Base-by-base conservation (phyloP, 2,888 invertebrate genomes). In the Morpho helenor region DNA sequence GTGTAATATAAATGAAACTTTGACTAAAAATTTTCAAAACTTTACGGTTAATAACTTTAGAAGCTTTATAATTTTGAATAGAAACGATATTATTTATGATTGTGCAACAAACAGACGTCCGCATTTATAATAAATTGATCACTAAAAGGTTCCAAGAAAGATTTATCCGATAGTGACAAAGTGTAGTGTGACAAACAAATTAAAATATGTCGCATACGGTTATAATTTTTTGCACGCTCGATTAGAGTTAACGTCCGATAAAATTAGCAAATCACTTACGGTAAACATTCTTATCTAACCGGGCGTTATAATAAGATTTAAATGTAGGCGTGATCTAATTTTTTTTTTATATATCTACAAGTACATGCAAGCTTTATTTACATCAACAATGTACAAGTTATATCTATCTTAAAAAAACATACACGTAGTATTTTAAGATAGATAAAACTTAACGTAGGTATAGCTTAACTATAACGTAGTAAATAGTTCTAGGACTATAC, bases 61-160 rank as follows among this genome's bases (percentile, higher is more conserved):
- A 31, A 31, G 31, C 31, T 16, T 16, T 16, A 31, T 3, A 5
- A 31, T 31, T 31, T 31, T 31, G 31, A 0, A 31, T 3, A 16
- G 16, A 3, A 31, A 31, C 31, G 31, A 31, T 5, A 31, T 31
- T 41, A 22, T 40, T 43, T 23, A 10, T 16, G 16, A 16, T 16
- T 16, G 16, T 16, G 16, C 16, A 16, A 31, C 31, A 31, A 5
- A 31, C 31, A 31, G 31, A 31, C 31, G 1, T 31, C 2, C 4
- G 31, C 4, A 31, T 31, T 31, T 3, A 31, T 31, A 31, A 31
- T 31, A 31, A 8, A 7, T 44, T 8, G 31, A 7, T 49, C 31
- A 46, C 49, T 46, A 46, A 60, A 57, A 46, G 52, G 40, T 55
- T 61, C 58, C 41, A 41, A 58, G 58, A 61, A 54, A 53, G n/a